Conservation (phyloP, 1,140 invertebrate genomes). For the Dendrolimus kikuchii region DNA sequence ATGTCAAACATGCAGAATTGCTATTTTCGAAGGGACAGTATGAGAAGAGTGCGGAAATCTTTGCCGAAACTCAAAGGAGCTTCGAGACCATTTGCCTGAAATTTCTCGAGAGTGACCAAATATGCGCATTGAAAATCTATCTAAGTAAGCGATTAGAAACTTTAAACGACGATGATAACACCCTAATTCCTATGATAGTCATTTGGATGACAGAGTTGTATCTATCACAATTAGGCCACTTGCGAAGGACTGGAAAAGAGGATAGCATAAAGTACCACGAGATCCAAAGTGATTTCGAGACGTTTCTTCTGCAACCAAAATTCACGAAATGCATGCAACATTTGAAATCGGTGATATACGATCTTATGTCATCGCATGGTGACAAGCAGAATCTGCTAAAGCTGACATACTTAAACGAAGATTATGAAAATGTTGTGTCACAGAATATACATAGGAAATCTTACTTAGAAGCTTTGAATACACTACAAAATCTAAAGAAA, state of each 20-base stretch:
- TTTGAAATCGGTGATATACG: constrained; percentile 88
- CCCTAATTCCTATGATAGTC: constrained; percentile 92
- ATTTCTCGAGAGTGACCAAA: constrained; percentile 88
- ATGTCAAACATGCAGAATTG: constrained; percentile 91
- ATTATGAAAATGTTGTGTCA: constrained; percentile 91
- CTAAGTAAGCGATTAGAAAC: constrained; percentile 79
- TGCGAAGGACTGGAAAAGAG: constrained; percentile 76
- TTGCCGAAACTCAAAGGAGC: constrained; percentile 90
- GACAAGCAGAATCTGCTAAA: constrained; percentile 91
- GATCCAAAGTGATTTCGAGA: constrained; percentile 88
- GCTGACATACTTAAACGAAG: constrained; percentile 89
- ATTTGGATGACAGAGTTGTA: constrained; percentile 95
- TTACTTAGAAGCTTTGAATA: constrained; percentile 82
- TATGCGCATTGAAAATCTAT: constrained; percentile 90
- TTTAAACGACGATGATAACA: constrained; percentile 77
- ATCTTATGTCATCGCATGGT: constrained; percentile 93
- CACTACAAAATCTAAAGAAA: constrained; percentile 80
- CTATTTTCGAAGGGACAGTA: constrained; percentile 87
- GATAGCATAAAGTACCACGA: constrained; percentile 74
- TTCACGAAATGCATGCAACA: constrained; percentile 82
- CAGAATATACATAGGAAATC: constrained; percentile 89
- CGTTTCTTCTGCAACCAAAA: constrained; percentile 77
- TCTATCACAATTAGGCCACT: constrained; percentile 86
- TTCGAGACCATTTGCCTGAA: constrained; percentile 96
- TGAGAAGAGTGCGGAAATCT: constrained; percentile 88